Evolutionary conservation across 1,140 invertebrate species (phyloP), one percentile per base, ranked within the genome.

Genomic region (Matsumurasca onukii): DNA sequence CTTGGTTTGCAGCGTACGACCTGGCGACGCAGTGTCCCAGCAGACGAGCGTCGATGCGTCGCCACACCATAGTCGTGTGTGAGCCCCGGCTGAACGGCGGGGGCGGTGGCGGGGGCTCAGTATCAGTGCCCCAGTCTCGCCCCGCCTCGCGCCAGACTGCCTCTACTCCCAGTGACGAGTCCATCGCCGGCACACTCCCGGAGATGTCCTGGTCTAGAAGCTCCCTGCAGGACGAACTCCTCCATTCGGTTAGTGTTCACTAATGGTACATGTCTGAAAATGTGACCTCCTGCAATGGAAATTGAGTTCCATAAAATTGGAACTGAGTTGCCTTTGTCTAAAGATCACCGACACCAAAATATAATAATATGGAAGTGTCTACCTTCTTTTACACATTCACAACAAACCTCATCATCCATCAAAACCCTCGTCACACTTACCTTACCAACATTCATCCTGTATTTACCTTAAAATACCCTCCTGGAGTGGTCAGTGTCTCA

Each of bases 1-100:
- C 5, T 52, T 5, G 12, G 15, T 62, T 64, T 70, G 48, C 78
- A 89, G 90, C 90, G 63, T 92, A 92, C 75, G 91, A 93, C 79
- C 78, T 93, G 76, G 91, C 91, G 62, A 91, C 89, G 17, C 89
- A 91, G 73, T 90, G 89, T 77, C 88, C 88, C 65, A 87, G 86
- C 45, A 81, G 87, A 65, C 82, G 88, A 45, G 86, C 85, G 24
- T 87, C 86, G 2, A 83, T 85, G 75, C 83, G 89, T n/a, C 86
- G 89, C 34, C 90, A 92, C 77, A 89, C 90, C 0, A 85, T 90
- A 15, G 84, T 83, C 9, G 82, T 82, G 70, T 86, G 81, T 77
- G 82, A 84, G 67, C 70, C 73, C 73, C 80, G 80, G 75, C n/a
- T n/a, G n/a, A n/a, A n/a, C n/a, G n/a, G n/a, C n/a, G n/a, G n/a